Conservation (phyloP, 2,888 invertebrate genomes). For the Craniophora ligustri region DNA sequence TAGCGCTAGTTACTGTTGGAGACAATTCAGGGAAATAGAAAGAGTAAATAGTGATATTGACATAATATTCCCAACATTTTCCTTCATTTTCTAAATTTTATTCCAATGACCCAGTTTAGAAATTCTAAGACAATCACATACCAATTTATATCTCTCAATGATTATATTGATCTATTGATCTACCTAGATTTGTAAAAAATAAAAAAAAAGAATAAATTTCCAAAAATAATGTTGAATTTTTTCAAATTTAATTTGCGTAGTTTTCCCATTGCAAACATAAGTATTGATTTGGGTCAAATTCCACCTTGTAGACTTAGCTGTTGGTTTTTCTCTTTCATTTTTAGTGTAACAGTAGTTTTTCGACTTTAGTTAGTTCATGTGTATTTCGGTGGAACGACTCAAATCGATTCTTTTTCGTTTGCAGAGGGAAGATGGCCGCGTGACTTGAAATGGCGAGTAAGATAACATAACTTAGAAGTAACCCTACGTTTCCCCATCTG, state of each 20-base stretch:
- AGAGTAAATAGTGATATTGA: conserved; percentile 6
- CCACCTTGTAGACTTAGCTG: conserved; percentile 64
- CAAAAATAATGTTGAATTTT: background rate
- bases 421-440: conserved; percentile 57
- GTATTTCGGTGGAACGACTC: conserved; percentile 76
- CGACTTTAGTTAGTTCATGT: conserved; percentile 54
- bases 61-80: too few relatives aligned
- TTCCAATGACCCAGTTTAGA: conserved; percentile 10
- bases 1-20: conserved; percentile 8
- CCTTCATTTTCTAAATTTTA: too few relatives aligned
- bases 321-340: conserved; percentile 23
- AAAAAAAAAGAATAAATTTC: conserved; percentile 2
- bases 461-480: conserved; percentile 47
- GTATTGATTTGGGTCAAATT: conserved; percentile 82
- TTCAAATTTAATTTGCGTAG: background rate
- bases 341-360: conserved; percentile 46
- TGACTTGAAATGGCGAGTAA: conserved; percentile 40
- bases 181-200: conserved; percentile 1
- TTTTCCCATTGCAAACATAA: conserved; percentile 52
- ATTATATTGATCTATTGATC: background rate
- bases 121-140: background rate
- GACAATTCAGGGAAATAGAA: conserved; percentile 13
- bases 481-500: conserved; percentile 13
- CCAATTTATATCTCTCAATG: background rate
- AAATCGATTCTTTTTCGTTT: conserved; percentile 79